phyloP scores from a whole-genome alignment of 2,113 vertebrate species.

The Cinclus cinclus region DNA sequence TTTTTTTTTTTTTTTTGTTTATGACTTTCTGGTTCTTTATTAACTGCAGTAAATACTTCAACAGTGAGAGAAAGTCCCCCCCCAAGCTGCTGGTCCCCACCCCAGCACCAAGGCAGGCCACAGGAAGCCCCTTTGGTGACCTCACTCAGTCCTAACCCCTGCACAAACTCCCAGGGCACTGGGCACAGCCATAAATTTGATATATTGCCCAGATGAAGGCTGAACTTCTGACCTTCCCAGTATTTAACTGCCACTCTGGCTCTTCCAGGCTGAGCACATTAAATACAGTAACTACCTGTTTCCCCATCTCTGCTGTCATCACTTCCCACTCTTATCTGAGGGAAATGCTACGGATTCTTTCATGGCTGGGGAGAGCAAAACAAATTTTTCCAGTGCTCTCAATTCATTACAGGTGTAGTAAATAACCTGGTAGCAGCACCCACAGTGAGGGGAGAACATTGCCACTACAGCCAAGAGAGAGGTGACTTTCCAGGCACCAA shows the following conservation, averaged over 20 bases:
- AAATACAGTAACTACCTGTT: neutral
- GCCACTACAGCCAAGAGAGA: neutral
- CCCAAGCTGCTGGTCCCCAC: neutral
- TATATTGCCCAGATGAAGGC: slow-evolving; percentile 74
- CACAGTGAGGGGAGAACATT: neutral
- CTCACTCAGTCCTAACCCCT: slow-evolving; percentile 25
- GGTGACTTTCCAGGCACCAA: neutral
- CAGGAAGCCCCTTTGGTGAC: slow-evolving; percentile 54
- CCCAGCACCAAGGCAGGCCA: slow-evolving; percentile 20
- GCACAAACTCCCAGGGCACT: slow-evolving; percentile 28
- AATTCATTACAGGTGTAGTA: neutral
- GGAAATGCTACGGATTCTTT: slow-evolving; percentile 41
- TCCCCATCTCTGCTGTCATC: slow-evolving; percentile 23
- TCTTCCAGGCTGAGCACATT: slow-evolving; percentile 50
- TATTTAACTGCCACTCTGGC: slow-evolving; percentile 37
- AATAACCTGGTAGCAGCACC: neutral
- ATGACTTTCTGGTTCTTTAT: neutral
- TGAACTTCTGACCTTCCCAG: slow-evolving; percentile 72
- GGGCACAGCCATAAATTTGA: slow-evolving; percentile 50
- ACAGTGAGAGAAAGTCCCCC: neutral
- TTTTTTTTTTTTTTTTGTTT: neutral
- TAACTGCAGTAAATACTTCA: slow-evolving; percentile 37
- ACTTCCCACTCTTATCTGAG: neutral
- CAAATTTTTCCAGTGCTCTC: slow-evolving; percentile 47
- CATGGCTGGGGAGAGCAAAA: slow-evolving; percentile 14